Base-by-base conservation (phyloP, 2,888 invertebrate genomes). In the Mamestra brassicae region DNA sequence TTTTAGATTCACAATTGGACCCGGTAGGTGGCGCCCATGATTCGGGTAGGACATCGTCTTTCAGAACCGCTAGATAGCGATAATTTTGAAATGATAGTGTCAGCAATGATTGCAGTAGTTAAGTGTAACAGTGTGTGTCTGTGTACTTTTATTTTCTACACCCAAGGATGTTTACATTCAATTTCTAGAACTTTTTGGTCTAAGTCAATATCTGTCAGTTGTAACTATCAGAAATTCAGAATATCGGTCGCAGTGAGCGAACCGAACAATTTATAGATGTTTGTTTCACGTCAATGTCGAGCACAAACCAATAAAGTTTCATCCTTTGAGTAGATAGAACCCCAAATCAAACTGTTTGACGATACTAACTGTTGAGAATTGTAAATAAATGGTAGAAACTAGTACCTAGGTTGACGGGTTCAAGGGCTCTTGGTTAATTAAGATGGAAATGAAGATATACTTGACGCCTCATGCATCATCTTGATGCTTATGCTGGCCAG, bases 231-330 rank as follows among this genome's bases (percentile, higher is more conserved):
- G 26, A 71, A 38, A 62, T 65, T 47, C 80, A 11, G 55, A 74
- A 80, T 45, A 71, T 10, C 54, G 38, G 47, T 13, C 63, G 17
- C 63, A 57, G 57, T 2, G 50, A 66, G 58, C 36, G 36, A 54
- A 60, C 57, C 52, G 42, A 74, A 74, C 83, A 79, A 83, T 79
- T 75, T 70, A 66, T 71, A 52, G 65, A 71, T 75, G 71, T 83
- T 83, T 83, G 65, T 75, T 63, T 50, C 68, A 71, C 55, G 57
- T 84, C 80, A 79, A 71, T 66, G 36, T 80, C 65, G 66, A 54
- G 73, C 65, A 66, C 69, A 64, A 72, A 75, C 71, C 69, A 80
- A 81, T 80, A 80, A 74, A 80, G 50, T 84, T 71, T 26, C 38
- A 47, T 15, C 60, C 74, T 69, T 83, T 57, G 76, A 62, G 64